Conservation (phyloP, 2,113 vertebrate genomes). For the Buteo buteo region DNA sequence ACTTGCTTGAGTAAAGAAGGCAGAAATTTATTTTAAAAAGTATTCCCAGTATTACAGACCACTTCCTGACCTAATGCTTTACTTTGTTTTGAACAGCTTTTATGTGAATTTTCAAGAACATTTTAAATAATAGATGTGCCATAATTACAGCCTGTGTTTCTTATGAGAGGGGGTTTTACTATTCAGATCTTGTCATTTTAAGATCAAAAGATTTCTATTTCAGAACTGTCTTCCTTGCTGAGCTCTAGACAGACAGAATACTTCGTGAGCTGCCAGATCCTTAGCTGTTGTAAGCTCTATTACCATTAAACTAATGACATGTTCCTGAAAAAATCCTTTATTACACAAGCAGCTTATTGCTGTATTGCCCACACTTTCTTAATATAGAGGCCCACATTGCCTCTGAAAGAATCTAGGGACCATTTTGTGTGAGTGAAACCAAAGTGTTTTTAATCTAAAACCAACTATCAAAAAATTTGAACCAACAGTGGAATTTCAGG, state of each 20-base stretch:
- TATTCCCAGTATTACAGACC: background rate
- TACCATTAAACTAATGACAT: background rate
- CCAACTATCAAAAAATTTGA: background rate
- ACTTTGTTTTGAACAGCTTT: conserved; percentile 27
- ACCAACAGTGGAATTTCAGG: background rate
- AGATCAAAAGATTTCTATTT: conserved; percentile 62
- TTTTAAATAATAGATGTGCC: conserved; percentile 55
- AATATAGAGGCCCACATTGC: background rate
- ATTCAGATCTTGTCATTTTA: conserved; percentile 56
- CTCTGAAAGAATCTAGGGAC: background rate
- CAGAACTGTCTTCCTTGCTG: conserved; percentile 27
- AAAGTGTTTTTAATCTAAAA: background rate
- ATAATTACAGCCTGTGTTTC: conserved; percentile 59
- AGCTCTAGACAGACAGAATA: conserved; percentile 44
- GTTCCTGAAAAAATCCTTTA: conserved; percentile 17
- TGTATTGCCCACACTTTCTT: background rate
- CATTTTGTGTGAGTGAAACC: background rate
- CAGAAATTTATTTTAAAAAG: background rate
- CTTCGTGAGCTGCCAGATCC: background rate
- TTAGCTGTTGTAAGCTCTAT: background rate
- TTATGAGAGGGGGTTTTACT: conserved; percentile 35
- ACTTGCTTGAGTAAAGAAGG: background rate
- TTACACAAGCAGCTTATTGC: background rate
- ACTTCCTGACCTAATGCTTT: conserved; percentile 3
- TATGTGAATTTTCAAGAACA: conserved; percentile 25